Percentiles rank a stretch among this genome's conserved stretches.
Conservation (phyloP, 2,888 invertebrate genomes). For the Andrena bucephala region DNA sequence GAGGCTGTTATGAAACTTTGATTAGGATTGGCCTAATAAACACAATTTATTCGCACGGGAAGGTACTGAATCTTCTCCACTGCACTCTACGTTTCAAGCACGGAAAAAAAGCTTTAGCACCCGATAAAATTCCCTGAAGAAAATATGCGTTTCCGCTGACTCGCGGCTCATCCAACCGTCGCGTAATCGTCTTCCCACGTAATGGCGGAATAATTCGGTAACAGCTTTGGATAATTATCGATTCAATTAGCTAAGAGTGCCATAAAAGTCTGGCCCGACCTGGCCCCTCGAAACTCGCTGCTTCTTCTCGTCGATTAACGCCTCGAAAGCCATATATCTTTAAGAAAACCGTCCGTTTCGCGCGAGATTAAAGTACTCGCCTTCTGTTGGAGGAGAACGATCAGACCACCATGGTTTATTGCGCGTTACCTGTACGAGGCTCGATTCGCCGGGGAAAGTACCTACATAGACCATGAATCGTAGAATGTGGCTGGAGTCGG, state of each 20-base stretch:
- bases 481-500: neutral
- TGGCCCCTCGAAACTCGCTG: constrained; percentile 4
- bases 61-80: too few relatives aligned
- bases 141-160: constrained; percentile 57
- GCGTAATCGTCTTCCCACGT: constrained; percentile 70
- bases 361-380: constrained; percentile 6
- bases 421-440: constrained; percentile 1
- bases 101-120: neutral
- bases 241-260: constrained; percentile 82
- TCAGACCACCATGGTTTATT: neutral
- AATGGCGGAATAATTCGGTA: constrained; percentile 79
- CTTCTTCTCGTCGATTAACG: constrained; percentile 39
- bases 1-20: neutral
- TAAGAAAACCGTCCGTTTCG: constrained; percentile 19
- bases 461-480: constrained; percentile 1
- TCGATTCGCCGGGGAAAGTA: neutral
- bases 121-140: constrained; percentile 4
- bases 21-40: too few relatives aligned
- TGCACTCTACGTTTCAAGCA: too few relatives aligned
- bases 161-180: constrained; percentile 76
- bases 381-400: neutral
- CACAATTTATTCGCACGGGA: too few relatives aligned
- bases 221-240: constrained; percentile 71
- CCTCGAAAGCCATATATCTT: constrained; percentile 12
- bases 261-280: constrained; percentile 75